These are phyloP conservation scores for Propithecus deckenii DNA, from an alignment of 2,797 vertebrate genomes.

Conservation along the genomic window DNA sequence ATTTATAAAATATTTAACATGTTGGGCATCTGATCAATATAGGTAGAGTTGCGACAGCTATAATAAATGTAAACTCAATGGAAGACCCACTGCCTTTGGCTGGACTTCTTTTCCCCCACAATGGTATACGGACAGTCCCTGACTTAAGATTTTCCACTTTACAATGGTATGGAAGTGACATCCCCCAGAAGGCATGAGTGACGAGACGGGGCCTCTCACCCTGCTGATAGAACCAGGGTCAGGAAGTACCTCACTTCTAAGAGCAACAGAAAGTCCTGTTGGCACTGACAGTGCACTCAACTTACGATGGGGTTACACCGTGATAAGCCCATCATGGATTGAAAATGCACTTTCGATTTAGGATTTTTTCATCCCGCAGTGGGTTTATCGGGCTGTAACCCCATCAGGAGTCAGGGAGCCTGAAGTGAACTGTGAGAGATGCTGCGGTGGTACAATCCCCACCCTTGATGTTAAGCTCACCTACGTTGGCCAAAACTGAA, in stretches of 20 bases:
- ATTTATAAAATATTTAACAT: neutral
- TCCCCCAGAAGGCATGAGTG: too few species aligned
- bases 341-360: neutral
- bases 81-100: neutral
- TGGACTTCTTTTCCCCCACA: neutral
- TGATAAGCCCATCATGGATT: neutral
- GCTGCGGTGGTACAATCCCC: neutral
- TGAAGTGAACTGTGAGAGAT: too few species aligned
- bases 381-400: neutral
- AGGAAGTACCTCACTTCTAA: too few species aligned
- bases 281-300: too few species aligned
- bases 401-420: neutral
- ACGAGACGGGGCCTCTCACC: too few species aligned
- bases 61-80: too few species aligned
- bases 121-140: neutral
- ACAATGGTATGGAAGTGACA: neutral
- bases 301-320: neutral
- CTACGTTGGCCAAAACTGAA: neutral
- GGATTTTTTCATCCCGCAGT: neutral
- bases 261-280: too few species aligned
- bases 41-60: fast-evolving
- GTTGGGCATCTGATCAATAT: neutral
- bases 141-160: neutral
- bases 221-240: too few species aligned
- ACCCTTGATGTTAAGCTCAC: neutral